Percentiles rank a stretch among this genome's conserved stretches.
Conservation (phyloP, 2,113 vertebrate species). For the Junco hyemalis region DNA sequence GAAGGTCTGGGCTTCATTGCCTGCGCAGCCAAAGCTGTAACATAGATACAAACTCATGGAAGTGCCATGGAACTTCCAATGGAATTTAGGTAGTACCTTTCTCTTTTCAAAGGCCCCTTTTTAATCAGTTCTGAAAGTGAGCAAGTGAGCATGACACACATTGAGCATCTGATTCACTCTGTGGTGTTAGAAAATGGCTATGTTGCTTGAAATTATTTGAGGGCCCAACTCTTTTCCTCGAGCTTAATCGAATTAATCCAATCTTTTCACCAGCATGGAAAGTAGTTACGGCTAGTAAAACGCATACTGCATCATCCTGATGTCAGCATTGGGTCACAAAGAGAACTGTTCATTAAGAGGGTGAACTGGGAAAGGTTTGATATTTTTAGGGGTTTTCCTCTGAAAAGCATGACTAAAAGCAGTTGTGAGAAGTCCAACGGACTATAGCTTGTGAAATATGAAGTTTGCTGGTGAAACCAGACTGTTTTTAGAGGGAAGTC, state of each 20-base stretch:
- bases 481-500: background rate
- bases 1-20: background rate
- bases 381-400: background rate
- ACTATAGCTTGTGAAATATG: background rate
- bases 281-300: background rate
- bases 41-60: background rate
- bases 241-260: background rate
- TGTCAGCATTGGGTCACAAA: background rate
- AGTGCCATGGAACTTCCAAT: background rate
- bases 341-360: background rate
- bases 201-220: background rate
- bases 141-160: fast-evolving
- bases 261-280: background rate
- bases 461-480: background rate
- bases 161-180: background rate
- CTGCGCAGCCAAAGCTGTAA: background rate
- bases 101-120: background rate
- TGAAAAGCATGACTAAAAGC: background rate
- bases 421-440: background rate
- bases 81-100: background rate
- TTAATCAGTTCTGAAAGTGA: background rate
- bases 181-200: background rate
- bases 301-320: background rate
- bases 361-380: background rate
- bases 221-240: background rate